Base-by-base conservation (phyloP, 2,797 vertebrate genomes). In the Sciurus vulgaris region DNA sequence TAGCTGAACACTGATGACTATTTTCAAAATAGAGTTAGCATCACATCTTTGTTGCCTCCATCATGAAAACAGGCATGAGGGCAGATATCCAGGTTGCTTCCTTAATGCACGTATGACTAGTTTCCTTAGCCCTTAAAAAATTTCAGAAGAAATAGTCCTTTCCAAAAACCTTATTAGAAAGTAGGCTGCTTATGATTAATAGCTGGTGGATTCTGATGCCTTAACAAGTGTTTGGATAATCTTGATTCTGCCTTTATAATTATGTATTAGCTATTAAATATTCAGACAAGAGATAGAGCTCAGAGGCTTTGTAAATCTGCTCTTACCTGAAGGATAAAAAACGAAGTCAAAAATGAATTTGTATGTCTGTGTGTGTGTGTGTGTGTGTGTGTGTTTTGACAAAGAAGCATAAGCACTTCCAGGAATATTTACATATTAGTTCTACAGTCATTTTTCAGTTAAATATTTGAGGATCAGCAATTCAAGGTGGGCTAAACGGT, bases 91-190 rank as follows among this genome's bases (percentile, higher is more conserved):
- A 69, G 51, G 18, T 56, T 81, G 93, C 56, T 95, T 65, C 26
- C 30, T 54, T 87, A 73, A 86, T 54, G 18, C 79, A 38, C 47
- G 3, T 73, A 17, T 3, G 7, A 6, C 35, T 38, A 14, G 41
- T 89, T 94, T 96, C 81, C 38, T 91, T 10, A 14, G 14, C 67
- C 49, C 22, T 78, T 91, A 94, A 92, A 83, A 49, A 70, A 28
- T 83, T n/a, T 88, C 86, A 92, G 82, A 86, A 9, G 17, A 59
- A 94, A 67, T 30, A 78, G 14, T 35, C n/a, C 26, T 74, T 74
- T 82, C n/a, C 15, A 44, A 87, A 95, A 79, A n/a, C 33, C 41
- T 91, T 89, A 83, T 69, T 86, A 81, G 83, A 84, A 96, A 96
- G 74, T 26, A 7, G 17, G 2, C 20, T 82, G 2, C 61, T 89